A percentile compares a stretch with the other conserved stretches of the same genome.
These are phyloP conservation scores for Agrotis puta DNA, from an alignment of 2,888 invertebrate genomes.

Conservation along the genomic window DNA sequence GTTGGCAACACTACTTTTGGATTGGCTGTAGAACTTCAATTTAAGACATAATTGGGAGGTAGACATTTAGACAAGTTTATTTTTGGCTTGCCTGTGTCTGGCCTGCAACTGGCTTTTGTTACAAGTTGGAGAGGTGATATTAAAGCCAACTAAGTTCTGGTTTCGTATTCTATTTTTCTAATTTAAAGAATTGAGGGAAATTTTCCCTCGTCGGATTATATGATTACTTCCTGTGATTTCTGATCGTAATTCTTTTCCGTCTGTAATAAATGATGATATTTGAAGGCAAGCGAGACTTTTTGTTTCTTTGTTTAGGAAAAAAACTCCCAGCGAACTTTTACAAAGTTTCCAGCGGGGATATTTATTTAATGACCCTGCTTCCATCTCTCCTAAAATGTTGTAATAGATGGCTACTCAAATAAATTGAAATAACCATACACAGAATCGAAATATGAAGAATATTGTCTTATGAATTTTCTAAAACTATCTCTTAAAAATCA, in stretches of 20 bases:
- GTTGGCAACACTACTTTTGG: conserved; percentile 68
- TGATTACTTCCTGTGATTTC: conserved; percentile 24
- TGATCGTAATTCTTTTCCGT: conserved; percentile 39
- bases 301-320: conserved; percentile 70
- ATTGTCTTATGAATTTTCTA: not conserved
- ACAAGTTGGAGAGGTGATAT: conserved; percentile 15
- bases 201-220: conserved; percentile 8
- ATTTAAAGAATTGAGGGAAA: too few species aligned
- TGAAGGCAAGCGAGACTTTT: conserved; percentile 65
- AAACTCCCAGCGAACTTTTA: conserved; percentile 69
- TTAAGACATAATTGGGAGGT: conserved; percentile 46
- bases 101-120: conserved; percentile 18
- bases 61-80: conserved; percentile 55
- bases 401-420: conserved; percentile 48
- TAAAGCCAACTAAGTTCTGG: conserved; percentile 1
- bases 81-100: conserved; percentile 38
- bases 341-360: conserved; percentile 73
- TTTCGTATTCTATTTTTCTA: conserved; percentile 13
- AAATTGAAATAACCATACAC: conserved; percentile 50
- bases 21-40: conserved; percentile 56
- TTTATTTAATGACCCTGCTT: conserved; percentile 78
- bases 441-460: conserved; percentile 1
- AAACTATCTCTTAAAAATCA: too few species aligned
- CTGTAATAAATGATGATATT: conserved; percentile 68
- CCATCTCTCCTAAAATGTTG: conserved; percentile 48